These are phyloP conservation scores for Apostichopus parvimensis DNA, from an alignment of 35 echinoderm and acorn worm genomes.

Conservation along the genomic window DNA sequence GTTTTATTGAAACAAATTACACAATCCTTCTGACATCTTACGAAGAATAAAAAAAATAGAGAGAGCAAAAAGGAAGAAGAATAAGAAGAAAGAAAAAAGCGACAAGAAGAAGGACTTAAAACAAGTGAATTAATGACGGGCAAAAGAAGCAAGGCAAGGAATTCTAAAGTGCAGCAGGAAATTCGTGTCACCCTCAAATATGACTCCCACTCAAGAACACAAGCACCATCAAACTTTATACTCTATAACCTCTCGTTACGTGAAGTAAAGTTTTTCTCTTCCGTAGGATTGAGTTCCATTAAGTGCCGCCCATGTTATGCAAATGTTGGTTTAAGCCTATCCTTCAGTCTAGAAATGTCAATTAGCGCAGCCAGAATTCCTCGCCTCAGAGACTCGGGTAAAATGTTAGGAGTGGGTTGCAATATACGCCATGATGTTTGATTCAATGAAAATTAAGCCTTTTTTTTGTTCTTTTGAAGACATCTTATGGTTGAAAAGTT, in stretches of 20 bases:
- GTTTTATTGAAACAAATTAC: conserved; percentile 15
- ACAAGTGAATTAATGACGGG: conserved; percentile 11
- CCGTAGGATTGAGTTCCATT: conserved; percentile 36
- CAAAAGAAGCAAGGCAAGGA: background rate
- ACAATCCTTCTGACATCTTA: background rate
- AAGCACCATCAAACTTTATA: conserved; percentile 41
- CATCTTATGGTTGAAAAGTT: background rate
- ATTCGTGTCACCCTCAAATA: conserved; percentile 26
- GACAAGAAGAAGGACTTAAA: background rate
- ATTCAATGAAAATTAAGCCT: conserved; percentile 11
- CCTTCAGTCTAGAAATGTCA: conserved; percentile 43
- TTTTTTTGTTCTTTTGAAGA: background rate
- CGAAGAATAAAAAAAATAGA: background rate
- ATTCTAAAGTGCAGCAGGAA: background rate
- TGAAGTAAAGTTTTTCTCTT: conserved; percentile 6
- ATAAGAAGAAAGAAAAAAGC: background rate
- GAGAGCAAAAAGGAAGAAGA: background rate
- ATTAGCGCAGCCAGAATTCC: conserved; percentile 23
- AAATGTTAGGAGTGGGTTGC: background rate
- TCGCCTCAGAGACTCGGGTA: conserved; percentile 16
- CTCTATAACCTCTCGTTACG: conserved; percentile 23
- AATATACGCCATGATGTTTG: conserved; percentile 33
- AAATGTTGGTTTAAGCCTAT: conserved; percentile 55
- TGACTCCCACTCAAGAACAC: conserved; percentile 22
- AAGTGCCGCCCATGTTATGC: conserved; percentile 46